Conservation (phyloP, 2,888 invertebrate genomes). For the Erynnis tages region DNA sequence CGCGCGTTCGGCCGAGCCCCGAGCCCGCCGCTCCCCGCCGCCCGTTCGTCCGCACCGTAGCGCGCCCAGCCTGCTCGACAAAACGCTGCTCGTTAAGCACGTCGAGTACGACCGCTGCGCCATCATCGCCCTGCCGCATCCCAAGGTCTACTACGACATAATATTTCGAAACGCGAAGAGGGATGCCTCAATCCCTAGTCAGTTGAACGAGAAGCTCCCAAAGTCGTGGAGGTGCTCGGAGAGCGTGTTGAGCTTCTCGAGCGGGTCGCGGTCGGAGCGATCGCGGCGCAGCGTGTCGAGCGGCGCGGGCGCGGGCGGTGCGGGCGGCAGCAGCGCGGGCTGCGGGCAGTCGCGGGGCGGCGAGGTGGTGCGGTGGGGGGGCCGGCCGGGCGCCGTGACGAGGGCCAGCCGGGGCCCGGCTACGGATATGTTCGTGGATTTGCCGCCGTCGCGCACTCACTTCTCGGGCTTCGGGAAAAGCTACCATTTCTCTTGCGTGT, state of each 20-base stretch:
- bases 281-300: conserved; percentile 53
- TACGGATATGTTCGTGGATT: conserved; percentile 70
- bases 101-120: conserved; percentile 71
- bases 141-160: conserved; percentile 69
- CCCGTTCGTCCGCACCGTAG: conserved; percentile 58
- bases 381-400: conserved; percentile 77
- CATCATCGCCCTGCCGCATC: conserved; percentile 70
- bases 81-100: conserved; percentile 68
- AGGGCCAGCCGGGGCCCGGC: conserved; percentile 77
- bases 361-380: conserved; percentile 69
- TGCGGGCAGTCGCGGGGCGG: conserved; percentile 50
- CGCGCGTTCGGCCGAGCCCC: conserved; percentile 74
- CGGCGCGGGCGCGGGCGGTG: conserved; percentile 43
- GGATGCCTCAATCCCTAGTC: conserved; percentile 58
- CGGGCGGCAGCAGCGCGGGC: conserved; percentile 39
- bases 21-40: conserved; percentile 48
- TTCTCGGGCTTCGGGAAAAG: conserved; percentile 78
- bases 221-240: conserved; percentile 76
- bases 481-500: conserved; percentile 80
- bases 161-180: conserved; percentile 51
- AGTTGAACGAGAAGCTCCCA: conserved; percentile 61
- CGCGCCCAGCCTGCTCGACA: conserved; percentile 67
- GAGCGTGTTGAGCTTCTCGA: conserved; percentile 62
- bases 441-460: conserved; percentile 75
- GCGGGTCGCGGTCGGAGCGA: conserved; percentile 49